These are phyloP conservation scores for Creontiades dilutus DNA, from an alignment of 2,888 invertebrate genomes.

Conservation along the genomic window DNA sequence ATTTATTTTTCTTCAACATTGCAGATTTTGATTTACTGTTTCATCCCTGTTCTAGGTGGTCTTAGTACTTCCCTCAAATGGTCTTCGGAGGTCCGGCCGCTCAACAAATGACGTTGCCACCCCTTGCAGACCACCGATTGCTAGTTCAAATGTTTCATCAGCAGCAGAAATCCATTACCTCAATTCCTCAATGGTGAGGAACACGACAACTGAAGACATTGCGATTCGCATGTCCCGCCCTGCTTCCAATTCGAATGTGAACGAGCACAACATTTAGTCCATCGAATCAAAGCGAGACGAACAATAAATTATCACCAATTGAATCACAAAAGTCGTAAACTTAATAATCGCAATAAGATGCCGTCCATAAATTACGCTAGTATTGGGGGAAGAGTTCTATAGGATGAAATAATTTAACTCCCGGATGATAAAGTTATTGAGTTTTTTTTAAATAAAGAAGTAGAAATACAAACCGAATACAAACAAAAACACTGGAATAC, in stretches of 20 bases:
- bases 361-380: slow-evolving; percentile 3
- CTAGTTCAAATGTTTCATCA: slow-evolving; percentile 79
- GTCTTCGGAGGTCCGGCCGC: background rate
- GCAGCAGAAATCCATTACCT: slow-evolving; percentile 76
- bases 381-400: background rate
- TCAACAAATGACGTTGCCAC: slow-evolving; percentile 46
- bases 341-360: no score
- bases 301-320: background rate
- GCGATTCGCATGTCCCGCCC: slow-evolving; percentile 58
- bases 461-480: no score
- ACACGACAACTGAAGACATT: slow-evolving; percentile 74
- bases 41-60: slow-evolving; percentile 3
- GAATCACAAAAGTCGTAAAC: background rate
- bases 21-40: no score
- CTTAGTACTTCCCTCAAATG: slow-evolving; percentile 51
- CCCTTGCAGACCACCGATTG: slow-evolving; percentile 77
- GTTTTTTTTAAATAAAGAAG: no score
- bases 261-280: slow-evolving; percentile 61
- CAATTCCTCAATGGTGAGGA: slow-evolving; percentile 75
- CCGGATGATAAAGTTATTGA: no score
- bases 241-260: slow-evolving; percentile 60
- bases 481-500: no score
- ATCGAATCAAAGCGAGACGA: background rate
- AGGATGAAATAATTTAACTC: no score
- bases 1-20: no score